Conservation (phyloP, 64 coral and sea anemone species). For the Trachythela sp. region DNA sequence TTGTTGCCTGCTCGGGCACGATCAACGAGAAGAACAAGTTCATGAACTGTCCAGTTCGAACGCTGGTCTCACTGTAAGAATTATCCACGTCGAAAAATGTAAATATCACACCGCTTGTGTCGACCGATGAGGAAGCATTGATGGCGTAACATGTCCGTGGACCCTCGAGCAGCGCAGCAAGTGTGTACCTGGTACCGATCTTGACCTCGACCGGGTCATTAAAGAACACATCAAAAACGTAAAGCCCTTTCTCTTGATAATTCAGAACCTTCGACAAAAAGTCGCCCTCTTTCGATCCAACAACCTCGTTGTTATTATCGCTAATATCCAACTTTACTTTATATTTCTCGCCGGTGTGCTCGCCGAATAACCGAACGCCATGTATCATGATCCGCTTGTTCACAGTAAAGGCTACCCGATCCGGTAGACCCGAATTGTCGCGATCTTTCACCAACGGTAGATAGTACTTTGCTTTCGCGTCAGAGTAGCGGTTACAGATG, state of each 20-base stretch:
- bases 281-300: conserved; percentile 11
- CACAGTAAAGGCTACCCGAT: background rate
- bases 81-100: conserved; percentile 12
- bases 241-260: conserved; percentile 14
- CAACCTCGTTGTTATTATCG: conserved; percentile 11
- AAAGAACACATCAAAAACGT: conserved; percentile 6
- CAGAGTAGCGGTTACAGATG: background rate
- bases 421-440: background rate
- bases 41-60: conserved; percentile 14
- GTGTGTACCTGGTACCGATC: conserved; percentile 16
- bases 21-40: background rate
- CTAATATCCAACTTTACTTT: conserved; percentile 22
- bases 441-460: background rate
- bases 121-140: conserved; percentile 3
- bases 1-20: background rate
- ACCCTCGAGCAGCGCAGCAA: background rate
- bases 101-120: background rate
- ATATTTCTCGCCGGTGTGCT: conserved; percentile 13
- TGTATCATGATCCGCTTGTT: conserved; percentile 14
- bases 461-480: background rate
- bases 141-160: conserved; percentile 3
- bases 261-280: background rate
- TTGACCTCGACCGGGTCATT: conserved; percentile 16
- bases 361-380: conserved; percentile 4
- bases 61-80: conserved; percentile 10